Conservation (phyloP, 2,888 invertebrate species). For the Agapostemon virescens region DNA sequence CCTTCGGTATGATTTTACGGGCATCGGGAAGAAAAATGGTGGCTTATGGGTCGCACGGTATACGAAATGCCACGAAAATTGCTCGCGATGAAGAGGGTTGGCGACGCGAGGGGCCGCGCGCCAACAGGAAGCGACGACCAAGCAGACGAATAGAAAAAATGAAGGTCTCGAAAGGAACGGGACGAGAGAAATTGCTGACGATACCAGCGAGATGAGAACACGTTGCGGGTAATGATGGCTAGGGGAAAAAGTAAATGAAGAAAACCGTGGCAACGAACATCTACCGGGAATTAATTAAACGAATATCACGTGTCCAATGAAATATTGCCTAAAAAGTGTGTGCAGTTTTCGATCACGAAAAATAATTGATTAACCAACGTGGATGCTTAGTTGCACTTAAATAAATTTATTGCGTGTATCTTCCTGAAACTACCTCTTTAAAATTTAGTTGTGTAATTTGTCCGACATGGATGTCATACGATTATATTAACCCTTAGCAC, state of each 20-base stretch:
- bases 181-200: constrained; percentile 39
- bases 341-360: background rate
- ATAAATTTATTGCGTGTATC: background rate
- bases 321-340: background rate
- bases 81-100: constrained; percentile 8
- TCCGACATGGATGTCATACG: no score
- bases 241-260: constrained; percentile 9
- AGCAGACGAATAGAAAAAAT: constrained; percentile 19
- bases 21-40: constrained; percentile 32
- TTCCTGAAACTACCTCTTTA: no score
- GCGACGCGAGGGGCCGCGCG: background rate
- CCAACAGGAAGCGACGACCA: constrained; percentile 2
- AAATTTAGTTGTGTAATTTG: no score
- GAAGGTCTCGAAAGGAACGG: background rate
- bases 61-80: constrained; percentile 31
- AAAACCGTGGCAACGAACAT: background rate
- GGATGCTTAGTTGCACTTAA: background rate
- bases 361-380: background rate
- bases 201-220: constrained; percentile 22
- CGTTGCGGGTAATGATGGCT: constrained; percentile 5
- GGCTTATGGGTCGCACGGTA: constrained; percentile 12
- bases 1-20: constrained; percentile 24
- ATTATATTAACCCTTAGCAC: no score
- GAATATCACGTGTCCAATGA: background rate
- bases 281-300: background rate